Base-by-base conservation (phyloP, 2,888 invertebrate species). In the Epinotia ramella region DNA sequence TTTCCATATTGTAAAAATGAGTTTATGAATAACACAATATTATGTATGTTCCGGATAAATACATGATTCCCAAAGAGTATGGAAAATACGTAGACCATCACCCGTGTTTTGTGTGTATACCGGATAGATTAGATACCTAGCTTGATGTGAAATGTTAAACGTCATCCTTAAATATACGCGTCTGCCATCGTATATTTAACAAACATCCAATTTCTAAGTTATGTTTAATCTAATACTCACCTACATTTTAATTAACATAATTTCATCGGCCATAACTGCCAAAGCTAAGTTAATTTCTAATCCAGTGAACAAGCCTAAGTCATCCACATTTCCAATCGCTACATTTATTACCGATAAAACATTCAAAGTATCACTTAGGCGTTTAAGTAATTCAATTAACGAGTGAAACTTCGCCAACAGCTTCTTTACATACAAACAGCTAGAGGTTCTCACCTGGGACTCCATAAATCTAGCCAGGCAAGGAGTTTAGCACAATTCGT, bases 401-500 rank as follows among this genome's bases (percentile, higher is more conserved):
- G 75, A 44, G 68, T 78, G 77, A 76, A 78, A 75, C 69, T 65
- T 75, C 13, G 57, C 53, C 62, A 69, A 75, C 79, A 72, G 77
- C 78, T 79, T 80, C 76, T 77, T 80, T 59, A 46, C 69, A 60
- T 18, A 59, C 56, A 20, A 57, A 62, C 28, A 62, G 33, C 33
- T 5, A 18, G 59, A 73, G 79, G 81, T 84, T 83, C 81, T 82
- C 86, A 84, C 79, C 82, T 79, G 81, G 82, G 82, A 79, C 81
- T 78, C 82, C 79, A 91, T 92, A 91, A 92, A 92, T 92, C 88
- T 84, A 79, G 73, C 75, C 79, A 80, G 81, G 85, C 85, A 86
- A 86, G 84, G 83, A 87, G 88, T 84, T 88, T 87, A 90, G 88
- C 89, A 86, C 86, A 85, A 84, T 84, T 91, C 92, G 92, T 92